Base-by-base conservation (phyloP, 2,113 vertebrate genomes). In the Ophthalmotilapia sp. region DNA sequence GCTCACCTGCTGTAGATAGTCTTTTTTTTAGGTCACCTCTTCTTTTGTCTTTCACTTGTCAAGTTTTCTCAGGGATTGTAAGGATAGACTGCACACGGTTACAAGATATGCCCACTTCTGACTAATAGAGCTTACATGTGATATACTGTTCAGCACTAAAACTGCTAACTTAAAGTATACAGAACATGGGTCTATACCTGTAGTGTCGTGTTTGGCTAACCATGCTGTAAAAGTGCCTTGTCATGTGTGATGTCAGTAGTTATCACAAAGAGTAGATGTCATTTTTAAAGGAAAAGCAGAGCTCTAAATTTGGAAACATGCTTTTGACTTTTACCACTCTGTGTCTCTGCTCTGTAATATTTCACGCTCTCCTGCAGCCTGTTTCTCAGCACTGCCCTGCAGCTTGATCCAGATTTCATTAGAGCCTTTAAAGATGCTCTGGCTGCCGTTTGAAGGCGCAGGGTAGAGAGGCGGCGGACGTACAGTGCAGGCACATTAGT, bases 331-430 rank as follows among this genome's bases (percentile, higher is more conserved):
- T 45, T 26, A 29, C 5, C 33, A 0, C 53, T 5, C 36, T 6
- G 3, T 1, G 5, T n/a, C 77, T 21, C 40, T 31, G 54, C 42
- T 80, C 9, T 51, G 49, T 42, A 31, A 83, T 29, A 62, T 75
- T 85, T 60, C 65, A 12, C 29, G 13, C 79, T 51, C 23, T 21
- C 60, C 82, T 82, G 4, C 19, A 11, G 65, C 58, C 45, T 42
- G 81, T 6, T 73, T 13, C 62, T 80, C 21, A 2, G 8, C 53
- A 40, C 81, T 80, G 83, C 42, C 81, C 79, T 68, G 82, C 62
- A 73, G 70, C 80, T 29, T 29, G 4, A 87, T 81, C 29, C 70
- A 88, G 84, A 87, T 75, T 87, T 89, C 47, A 90, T 92, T 90
- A 77, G 23, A 80, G 54, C 70, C 58, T 85, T 84, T 47, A 84